These are phyloP conservation scores for Tympanoctomys barrerae DNA, from an alignment of 2,797 vertebrate genomes.

Conservation along the genomic window DNA sequence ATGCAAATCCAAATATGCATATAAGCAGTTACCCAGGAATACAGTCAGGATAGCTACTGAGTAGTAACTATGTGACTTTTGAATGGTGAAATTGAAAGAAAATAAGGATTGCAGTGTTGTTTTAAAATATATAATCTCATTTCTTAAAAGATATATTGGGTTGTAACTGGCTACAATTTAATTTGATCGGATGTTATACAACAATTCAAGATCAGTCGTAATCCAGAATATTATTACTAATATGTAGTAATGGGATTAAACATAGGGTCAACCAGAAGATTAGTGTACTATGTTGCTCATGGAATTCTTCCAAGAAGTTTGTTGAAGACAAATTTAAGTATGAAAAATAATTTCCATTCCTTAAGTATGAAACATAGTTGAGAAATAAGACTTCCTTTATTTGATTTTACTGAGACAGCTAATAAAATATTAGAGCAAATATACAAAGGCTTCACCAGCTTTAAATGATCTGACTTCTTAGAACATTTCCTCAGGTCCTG, in stretches of 20 bases:
- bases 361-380: neutral
- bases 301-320: neutral
- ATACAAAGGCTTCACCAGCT: neutral
- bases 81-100: neutral
- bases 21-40: neutral
- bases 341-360: neutral
- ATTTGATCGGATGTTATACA: neutral
- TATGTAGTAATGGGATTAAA: neutral
- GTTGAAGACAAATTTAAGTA: neutral
- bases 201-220: neutral
- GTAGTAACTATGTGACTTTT: neutral
- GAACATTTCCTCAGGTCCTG: neutral
- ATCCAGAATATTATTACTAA: neutral
- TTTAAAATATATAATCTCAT: neutral
- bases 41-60: neutral
- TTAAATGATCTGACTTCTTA: neutral
- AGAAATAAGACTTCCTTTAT: neutral
- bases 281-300: neutral
- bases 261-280: fast-evolving
- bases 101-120: neutral
- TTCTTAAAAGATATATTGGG: neutral
- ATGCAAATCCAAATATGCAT: neutral
- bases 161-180: neutral
- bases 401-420: neutral
- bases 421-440: neutral